phyloP scores from a whole-genome alignment of 1,140 invertebrate species.

The Pararge aegeria region DNA sequence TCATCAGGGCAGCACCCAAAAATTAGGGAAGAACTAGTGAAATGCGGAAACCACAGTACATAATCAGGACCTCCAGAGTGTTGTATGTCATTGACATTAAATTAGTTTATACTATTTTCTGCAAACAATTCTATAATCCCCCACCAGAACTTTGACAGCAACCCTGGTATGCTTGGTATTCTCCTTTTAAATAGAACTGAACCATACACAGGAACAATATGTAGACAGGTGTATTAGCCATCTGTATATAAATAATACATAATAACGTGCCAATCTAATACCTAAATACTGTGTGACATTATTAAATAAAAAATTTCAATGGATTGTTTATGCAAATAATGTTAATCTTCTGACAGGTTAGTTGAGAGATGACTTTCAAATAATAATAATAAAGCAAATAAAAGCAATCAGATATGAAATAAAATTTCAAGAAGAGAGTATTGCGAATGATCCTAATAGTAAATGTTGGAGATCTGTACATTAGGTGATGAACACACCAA shows the following conservation, averaged over 20 bases:
- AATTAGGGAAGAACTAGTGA: no score
- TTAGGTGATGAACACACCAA: conserved; percentile 69
- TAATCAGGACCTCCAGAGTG: no score
- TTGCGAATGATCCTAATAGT: conserved; percentile 59
- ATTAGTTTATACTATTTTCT: no score
- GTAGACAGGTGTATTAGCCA: background rate
- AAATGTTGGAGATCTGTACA: conserved; percentile 65
- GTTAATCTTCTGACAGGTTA: conserved; percentile 65
- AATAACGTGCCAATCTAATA: conserved; percentile 65
- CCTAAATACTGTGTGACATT: conserved; percentile 58
- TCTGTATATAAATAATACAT: conserved; percentile 42
- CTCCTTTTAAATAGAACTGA: background rate
- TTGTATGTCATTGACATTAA: no score
- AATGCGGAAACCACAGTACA: no score
- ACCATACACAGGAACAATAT: background rate
- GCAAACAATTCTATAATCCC: no score
- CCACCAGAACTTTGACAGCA: no score
- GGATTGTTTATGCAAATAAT: conserved; percentile 61
- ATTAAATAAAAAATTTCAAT: conserved; percentile 51
- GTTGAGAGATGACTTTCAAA: conserved; percentile 58
- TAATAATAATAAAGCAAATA: conserved; percentile 73
- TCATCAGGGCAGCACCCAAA: no score
- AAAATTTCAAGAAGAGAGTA: conserved; percentile 66
- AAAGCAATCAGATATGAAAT: conserved; percentile 66
- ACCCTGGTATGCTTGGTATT: no score